These are phyloP conservation scores for Dermatophagoides farinae DNA, from an alignment of 1,140 invertebrate genomes.

Conservation along the genomic window DNA sequence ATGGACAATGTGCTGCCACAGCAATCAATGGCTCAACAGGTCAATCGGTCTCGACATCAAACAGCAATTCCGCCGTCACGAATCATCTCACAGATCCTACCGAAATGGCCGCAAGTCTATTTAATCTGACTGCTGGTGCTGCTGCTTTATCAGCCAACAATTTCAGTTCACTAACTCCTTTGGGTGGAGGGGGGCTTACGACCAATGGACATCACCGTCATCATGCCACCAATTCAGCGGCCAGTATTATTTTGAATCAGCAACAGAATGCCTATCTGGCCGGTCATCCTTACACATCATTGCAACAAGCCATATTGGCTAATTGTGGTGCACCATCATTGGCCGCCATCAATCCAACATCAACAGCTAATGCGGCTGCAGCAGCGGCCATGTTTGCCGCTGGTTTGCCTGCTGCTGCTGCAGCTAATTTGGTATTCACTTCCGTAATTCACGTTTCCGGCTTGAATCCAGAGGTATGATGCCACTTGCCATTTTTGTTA, in stretches of 20 bases:
- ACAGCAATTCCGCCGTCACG: too few species aligned
- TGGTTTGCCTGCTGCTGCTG: background rate
- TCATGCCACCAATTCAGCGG: background rate
- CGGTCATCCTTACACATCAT: too few species aligned
- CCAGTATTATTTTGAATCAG: background rate
- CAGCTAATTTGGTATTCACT: background rate
- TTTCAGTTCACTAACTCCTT: too few species aligned
- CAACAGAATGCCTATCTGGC: too few species aligned
- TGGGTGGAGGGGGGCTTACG: too few species aligned
- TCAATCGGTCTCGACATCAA: background rate
- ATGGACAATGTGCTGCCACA: background rate
- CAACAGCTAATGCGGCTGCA: background rate
- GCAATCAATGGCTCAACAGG: background rate
- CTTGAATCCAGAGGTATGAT: slow-evolving; percentile 4
- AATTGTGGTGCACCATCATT: too few species aligned
- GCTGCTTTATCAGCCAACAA: too few species aligned
- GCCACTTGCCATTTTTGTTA: background rate
- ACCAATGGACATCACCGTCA: background rate
- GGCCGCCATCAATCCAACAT: too few species aligned
- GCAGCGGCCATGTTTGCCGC: slow-evolving; percentile 5
- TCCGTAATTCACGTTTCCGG: background rate
- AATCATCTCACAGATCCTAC: too few species aligned
- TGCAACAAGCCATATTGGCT: too few species aligned
- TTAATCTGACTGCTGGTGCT: too few species aligned
- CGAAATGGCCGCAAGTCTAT: too few species aligned